Evolutionary conservation across 1,140 invertebrate genomes (phyloP).

Genomic region (Penaeus chinensis): DNA sequence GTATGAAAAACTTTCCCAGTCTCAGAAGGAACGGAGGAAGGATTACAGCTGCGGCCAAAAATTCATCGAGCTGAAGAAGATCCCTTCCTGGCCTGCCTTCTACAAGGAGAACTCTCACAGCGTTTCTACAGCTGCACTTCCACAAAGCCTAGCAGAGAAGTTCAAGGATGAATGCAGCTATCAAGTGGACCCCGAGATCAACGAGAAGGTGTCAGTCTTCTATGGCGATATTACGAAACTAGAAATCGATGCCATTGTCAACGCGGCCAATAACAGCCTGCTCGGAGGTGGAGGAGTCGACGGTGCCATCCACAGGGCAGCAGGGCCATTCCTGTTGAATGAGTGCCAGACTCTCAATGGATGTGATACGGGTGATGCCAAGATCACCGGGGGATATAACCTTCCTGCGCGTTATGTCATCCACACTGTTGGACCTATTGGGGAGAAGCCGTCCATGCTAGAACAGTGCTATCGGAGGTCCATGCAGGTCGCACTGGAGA

Average conservation of each 20-base stretch:
- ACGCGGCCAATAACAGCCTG: conserved; percentile 87
- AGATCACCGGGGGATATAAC: conserved; percentile 82
- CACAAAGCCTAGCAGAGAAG: not conserved
- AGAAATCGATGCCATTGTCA: conserved; percentile 91
- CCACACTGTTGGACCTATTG: conserved; percentile 84
- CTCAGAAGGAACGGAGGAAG: conserved; percentile 72
- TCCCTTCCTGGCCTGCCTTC: conserved; percentile 73
- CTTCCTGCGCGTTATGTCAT: conserved; percentile 85
- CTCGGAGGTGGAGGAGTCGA: conserved; percentile 89
- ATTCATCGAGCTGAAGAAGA: conserved; percentile 69
- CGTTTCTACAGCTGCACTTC: not conserved
- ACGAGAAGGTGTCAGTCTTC: conserved; percentile 66
- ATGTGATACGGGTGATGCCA: conserved; percentile 83
- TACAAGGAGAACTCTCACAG: not conserved
- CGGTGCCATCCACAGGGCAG: conserved; percentile 85
- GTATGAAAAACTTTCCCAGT: too few species aligned
- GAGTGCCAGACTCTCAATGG: conserved; percentile 81
- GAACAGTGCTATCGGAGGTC: conserved; percentile 78
- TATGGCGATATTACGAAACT: conserved; percentile 87
- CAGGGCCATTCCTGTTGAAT: conserved; percentile 75
- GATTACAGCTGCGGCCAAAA: conserved; percentile 70
- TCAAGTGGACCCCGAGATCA: conserved; percentile 58
- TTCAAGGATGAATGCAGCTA: conserved; percentile 23
- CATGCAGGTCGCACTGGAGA: conserved; percentile 73
- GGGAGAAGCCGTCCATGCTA: conserved; percentile 77